A percentile compares a stretch with the other conserved stretches of the same genome.
These are phyloP conservation scores for Ceratitis capitata DNA, from an alignment of 1,140 invertebrate genomes.

Conservation along the genomic window DNA sequence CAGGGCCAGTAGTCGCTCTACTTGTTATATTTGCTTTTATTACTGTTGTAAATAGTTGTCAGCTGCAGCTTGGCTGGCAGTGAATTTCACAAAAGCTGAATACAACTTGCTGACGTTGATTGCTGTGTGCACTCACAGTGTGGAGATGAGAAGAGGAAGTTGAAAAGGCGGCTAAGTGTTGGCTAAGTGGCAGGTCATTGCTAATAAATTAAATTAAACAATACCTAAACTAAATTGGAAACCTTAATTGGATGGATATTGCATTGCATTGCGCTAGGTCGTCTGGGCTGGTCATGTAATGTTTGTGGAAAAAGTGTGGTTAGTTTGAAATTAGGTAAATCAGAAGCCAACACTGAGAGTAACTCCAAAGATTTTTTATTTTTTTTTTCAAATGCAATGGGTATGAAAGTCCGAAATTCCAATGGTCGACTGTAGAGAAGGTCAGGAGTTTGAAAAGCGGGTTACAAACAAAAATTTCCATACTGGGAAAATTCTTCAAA, in stretches of 20 bases:
- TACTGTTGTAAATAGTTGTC: slow-evolving; percentile 1
- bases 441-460: too few species aligned
- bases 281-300: neutral
- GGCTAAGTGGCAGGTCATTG: slow-evolving; percentile 28
- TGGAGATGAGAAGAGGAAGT: too few species aligned
- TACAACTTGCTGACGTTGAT: slow-evolving; percentile 33
- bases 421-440: too few species aligned
- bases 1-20: neutral
- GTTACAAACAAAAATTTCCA: too few species aligned
- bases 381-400: too few species aligned
- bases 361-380: too few species aligned
- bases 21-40: neutral
- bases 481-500: too few species aligned
- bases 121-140: slow-evolving; percentile 6
- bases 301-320: neutral
- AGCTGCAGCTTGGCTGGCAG: neutral
- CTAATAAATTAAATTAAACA: slow-evolving; percentile 35
- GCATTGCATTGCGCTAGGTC: too few species aligned
- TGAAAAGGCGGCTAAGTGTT: slow-evolving; percentile 8
- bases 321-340: neutral
- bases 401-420: too few species aligned
- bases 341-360: too few species aligned
- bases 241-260: neutral
- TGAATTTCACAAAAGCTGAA: slow-evolving; percentile 17
- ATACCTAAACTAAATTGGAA: slow-evolving; percentile 37